These are phyloP conservation scores for Thinocorus orbignyianus DNA, from an alignment of 2,113 vertebrate species.

Conservation along the genomic window DNA sequence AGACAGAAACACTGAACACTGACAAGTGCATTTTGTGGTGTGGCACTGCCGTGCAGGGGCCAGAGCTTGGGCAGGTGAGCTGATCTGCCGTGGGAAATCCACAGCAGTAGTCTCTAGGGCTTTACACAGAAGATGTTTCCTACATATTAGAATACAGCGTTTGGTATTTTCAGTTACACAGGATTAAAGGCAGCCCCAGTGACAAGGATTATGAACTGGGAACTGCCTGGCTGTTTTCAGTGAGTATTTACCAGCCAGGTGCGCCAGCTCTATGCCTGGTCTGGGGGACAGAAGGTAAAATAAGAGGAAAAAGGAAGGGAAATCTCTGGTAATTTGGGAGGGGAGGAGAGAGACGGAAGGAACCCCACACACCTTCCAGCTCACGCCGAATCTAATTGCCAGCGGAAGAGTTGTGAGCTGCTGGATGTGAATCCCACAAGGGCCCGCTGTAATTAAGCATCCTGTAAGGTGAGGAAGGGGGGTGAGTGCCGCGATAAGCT, in stretches of 20 bases:
- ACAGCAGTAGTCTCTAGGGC: neutral
- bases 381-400: neutral
- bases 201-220: neutral
- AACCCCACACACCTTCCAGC: neutral
- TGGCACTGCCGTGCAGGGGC: fast-evolving
- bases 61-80: neutral
- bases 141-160: fast-evolving
- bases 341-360: neutral
- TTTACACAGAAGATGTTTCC: neutral
- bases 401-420: neutral
- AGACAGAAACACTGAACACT: neutral
- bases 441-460: neutral
- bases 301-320: neutral
- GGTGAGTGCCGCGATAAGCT: neutral
- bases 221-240: neutral
- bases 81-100: neutral
- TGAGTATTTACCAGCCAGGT: neutral
- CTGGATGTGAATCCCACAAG: neutral
- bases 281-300: neutral
- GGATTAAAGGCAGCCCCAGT: neutral
- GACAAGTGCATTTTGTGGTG: neutral
- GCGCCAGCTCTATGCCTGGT: neutral
- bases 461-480: neutral
- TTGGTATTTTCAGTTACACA: neutral
- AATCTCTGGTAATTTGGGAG: fast-evolving